Evolutionary conservation across 53 echinoderm and acorn worm species (phyloP).

Genomic region (Echinarachnius parma): DNA sequence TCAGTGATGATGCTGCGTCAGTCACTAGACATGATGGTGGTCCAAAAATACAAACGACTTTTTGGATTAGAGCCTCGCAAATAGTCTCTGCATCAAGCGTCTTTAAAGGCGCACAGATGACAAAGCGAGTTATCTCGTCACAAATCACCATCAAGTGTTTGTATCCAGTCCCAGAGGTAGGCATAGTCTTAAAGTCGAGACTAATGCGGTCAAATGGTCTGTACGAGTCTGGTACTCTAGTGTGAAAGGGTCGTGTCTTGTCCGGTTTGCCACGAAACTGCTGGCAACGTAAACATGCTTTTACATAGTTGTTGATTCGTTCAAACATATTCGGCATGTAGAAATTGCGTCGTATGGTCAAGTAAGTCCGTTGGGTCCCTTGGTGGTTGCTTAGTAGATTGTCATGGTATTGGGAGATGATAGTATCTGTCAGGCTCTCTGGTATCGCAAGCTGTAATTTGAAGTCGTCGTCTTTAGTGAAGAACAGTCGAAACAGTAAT

Average conservation of each 20-base stretch:
- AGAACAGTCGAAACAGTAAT: slow-evolving; percentile 40
- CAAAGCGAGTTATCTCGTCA: slow-evolving; percentile 52
- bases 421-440: slow-evolving; percentile 39
- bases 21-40: slow-evolving; percentile 39
- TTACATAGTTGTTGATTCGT: slow-evolving; percentile 35
- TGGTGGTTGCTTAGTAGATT: slow-evolving; percentile 54
- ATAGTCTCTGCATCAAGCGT: slow-evolving; percentile 57
- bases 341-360: slow-evolving; percentile 49
- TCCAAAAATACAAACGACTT: slow-evolving; percentile 45
- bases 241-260: slow-evolving; percentile 47
- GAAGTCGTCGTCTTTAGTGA: slow-evolving; percentile 36
- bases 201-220: slow-evolving; percentile 57
- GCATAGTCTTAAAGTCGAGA: slow-evolving; percentile 63
- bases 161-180: slow-evolving; percentile 37
- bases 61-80: slow-evolving; percentile 49
- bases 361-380: slow-evolving; percentile 49
- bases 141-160: slow-evolving; percentile 58
- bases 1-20: slow-evolving; percentile 36
- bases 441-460: slow-evolving; percentile 49
- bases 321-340: slow-evolving; percentile 65
- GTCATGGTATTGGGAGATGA: slow-evolving; percentile 57
- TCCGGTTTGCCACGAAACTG: slow-evolving; percentile 51
- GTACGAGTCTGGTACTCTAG: slow-evolving; percentile 45
- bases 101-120: slow-evolving; percentile 48
- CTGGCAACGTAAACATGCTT: slow-evolving; percentile 49